Conservation (phyloP, 2,888 invertebrate genomes). For the Drosophila lacicola region DNA sequence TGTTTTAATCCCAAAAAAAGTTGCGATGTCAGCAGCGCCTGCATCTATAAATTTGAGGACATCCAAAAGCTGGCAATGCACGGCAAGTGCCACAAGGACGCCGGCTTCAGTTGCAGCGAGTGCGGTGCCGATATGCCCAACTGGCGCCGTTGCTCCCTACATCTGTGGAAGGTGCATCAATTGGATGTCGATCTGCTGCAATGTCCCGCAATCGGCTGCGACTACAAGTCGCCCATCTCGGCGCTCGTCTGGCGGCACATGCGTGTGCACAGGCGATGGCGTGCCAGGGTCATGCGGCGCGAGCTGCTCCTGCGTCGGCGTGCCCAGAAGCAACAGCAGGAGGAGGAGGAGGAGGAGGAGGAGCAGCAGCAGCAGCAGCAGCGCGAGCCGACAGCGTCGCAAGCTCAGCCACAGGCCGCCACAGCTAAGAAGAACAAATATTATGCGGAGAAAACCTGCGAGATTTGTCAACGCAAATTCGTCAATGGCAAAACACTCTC, state of each 20-base stretch:
- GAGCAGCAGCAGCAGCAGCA: slow-evolving; percentile 26
- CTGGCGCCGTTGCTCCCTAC: slow-evolving; percentile 89
- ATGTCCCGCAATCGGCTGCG: slow-evolving; percentile 86
- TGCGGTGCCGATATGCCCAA: slow-evolving; percentile 86
- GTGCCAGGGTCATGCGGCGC: slow-evolving; percentile 77
- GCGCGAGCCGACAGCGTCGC: slow-evolving; percentile 28
- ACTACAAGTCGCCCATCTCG: slow-evolving; percentile 86
- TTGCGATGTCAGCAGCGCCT: slow-evolving; percentile 86
- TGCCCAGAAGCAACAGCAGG: slow-evolving; percentile 39
- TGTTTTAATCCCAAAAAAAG: slow-evolving; percentile 69
- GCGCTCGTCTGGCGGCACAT: slow-evolving; percentile 88
- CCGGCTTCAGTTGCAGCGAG: slow-evolving; percentile 86
- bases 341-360: slow-evolving; percentile 29
- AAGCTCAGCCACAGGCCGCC: slow-evolving; percentile 37
- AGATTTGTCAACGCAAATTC: slow-evolving; percentile 89
- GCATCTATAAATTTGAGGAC: slow-evolving; percentile 86
- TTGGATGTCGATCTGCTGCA: slow-evolving; percentile 87
- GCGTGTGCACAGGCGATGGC: slow-evolving; percentile 87
- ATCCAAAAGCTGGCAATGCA: slow-evolving; percentile 85
- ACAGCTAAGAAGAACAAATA: slow-evolving; percentile 83
- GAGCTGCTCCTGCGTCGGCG: slow-evolving; percentile 71
- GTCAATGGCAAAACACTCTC: slow-evolving; percentile 89
- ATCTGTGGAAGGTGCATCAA: slow-evolving; percentile 89
- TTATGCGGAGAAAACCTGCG: slow-evolving; percentile 88
- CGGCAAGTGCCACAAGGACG: slow-evolving; percentile 85